Conservation (phyloP, 1,140 invertebrate species). For the Plodia interpunctella region DNA sequence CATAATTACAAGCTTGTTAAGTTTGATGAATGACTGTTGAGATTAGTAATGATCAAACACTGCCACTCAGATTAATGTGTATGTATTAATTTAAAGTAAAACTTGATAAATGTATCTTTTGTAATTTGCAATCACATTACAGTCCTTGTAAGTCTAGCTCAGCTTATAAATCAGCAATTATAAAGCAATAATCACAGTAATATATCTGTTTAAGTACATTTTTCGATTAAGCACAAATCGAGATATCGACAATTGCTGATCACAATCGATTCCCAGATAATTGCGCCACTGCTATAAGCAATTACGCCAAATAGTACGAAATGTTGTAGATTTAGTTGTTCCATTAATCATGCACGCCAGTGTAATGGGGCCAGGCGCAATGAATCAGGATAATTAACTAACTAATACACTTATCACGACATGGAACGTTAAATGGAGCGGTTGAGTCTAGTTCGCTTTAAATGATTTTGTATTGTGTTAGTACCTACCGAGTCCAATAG, state of each 20-base stretch:
- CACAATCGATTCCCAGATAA: constrained; percentile 19
- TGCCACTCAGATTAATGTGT: neutral
- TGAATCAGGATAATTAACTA: constrained; percentile 58
- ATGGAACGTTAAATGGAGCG: constrained; percentile 36
- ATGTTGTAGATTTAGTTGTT: constrained; percentile 47
- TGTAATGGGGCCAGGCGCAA: constrained; percentile 41
- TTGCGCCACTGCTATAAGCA: constrained; percentile 35
- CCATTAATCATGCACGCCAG: constrained; percentile 50
- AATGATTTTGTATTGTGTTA: constrained; percentile 10
- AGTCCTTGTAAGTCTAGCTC: neutral
- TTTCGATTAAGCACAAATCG: neutral
- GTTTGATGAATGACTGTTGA: neutral
- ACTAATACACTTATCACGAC: constrained; percentile 54
- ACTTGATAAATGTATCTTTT: neutral
- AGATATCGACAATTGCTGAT: constrained; percentile 13
- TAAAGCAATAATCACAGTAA: constrained; percentile 2
- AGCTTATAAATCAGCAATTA: constrained; percentile 2
- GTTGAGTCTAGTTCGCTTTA: constrained; percentile 21
- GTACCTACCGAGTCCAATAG: neutral
- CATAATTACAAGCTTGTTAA: constrained; percentile 4
- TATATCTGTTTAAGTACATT: neutral
- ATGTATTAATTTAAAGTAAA: constrained; percentile 2
- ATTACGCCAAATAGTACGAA: constrained; percentile 45
- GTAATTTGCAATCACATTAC: neutral
- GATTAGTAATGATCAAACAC: neutral